phyloP scores from a whole-genome alignment of 1,140 invertebrate species.

The Zaprionus ghesquierei region DNA sequence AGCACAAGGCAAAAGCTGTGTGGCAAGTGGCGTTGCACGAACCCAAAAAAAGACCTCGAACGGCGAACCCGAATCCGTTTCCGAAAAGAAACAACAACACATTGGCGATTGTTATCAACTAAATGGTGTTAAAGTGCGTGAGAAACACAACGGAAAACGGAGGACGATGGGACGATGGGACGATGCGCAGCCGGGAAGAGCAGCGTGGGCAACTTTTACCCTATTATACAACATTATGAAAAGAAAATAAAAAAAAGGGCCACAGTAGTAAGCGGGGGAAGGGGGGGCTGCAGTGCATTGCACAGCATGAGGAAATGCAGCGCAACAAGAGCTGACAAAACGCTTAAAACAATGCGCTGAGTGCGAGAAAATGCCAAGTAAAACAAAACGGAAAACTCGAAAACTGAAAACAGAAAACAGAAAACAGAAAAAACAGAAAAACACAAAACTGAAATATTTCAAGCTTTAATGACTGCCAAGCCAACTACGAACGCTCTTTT shows the following conservation, averaged over 20 bases:
- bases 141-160: constrained; percentile 51
- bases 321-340: constrained; percentile 9
- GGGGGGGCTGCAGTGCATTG: constrained; percentile 9
- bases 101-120: constrained; percentile 73
- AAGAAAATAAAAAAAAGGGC: constrained; percentile 4
- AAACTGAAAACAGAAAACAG: background rate
- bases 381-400: background rate
- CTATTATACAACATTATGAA: constrained; percentile 56
- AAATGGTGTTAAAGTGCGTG: constrained; percentile 80
- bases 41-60: constrained; percentile 1
- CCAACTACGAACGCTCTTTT: constrained; percentile 28
- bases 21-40: constrained; percentile 74
- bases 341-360: constrained; percentile 26
- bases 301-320: constrained; percentile 42
- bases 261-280: background rate
- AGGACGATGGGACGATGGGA: constrained; percentile 6
- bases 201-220: constrained; percentile 56
- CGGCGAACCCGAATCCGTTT: background rate
- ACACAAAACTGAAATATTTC: constrained; percentile 9
- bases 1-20: constrained; percentile 13
- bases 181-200: constrained; percentile 7
- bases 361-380: constrained; percentile 16
- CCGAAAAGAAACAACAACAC: constrained; percentile 25
- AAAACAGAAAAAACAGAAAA: no score
- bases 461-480: constrained; percentile 36